Percentiles rank a stretch among this genome's conserved stretches.
These are phyloP conservation scores for Micronycteris hirsuta DNA, from an alignment of 2,113 vertebrate genomes.

Conservation along the genomic window DNA sequence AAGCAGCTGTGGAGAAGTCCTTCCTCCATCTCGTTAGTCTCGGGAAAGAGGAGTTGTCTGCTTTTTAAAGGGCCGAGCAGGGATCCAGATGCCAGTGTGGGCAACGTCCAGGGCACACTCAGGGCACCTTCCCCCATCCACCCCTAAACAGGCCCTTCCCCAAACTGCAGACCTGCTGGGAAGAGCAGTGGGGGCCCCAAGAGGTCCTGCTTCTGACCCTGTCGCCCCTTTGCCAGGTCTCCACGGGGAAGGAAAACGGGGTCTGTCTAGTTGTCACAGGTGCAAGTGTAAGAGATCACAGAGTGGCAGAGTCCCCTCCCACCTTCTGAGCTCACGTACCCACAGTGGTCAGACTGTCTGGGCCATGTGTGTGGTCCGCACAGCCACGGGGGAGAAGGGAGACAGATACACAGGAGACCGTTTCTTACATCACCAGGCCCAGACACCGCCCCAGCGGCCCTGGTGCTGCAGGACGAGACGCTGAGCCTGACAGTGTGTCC, in stretches of 20 bases:
- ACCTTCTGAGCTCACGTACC: not conserved
- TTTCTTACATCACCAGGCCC: not conserved
- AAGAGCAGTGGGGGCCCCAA: not conserved
- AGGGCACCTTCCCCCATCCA: not conserved
- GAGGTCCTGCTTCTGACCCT: not conserved
- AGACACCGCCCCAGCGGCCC: not conserved
- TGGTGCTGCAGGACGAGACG: not conserved
- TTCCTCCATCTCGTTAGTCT: not conserved
- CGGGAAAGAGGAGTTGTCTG: not conserved
- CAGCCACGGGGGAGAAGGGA: fast-evolving
- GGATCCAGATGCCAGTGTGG: fast-evolving
- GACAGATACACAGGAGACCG: too few species aligned
- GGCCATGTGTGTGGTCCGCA: not conserved
- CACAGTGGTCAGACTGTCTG: too few species aligned
- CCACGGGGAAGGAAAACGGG: not conserved
- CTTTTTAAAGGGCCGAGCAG: not conserved
- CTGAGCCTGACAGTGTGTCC: not conserved
- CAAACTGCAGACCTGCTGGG: not conserved
- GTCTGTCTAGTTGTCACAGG: not conserved
- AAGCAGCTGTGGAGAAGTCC: not conserved
- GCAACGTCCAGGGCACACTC: not conserved
- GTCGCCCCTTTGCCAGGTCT: not conserved
- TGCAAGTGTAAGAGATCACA: fast-evolving
- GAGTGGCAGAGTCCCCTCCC: not conserved
- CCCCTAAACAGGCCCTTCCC: not conserved